Conservation (phyloP, 2,888 invertebrate genomes). For the Spodoptera littoralis region DNA sequence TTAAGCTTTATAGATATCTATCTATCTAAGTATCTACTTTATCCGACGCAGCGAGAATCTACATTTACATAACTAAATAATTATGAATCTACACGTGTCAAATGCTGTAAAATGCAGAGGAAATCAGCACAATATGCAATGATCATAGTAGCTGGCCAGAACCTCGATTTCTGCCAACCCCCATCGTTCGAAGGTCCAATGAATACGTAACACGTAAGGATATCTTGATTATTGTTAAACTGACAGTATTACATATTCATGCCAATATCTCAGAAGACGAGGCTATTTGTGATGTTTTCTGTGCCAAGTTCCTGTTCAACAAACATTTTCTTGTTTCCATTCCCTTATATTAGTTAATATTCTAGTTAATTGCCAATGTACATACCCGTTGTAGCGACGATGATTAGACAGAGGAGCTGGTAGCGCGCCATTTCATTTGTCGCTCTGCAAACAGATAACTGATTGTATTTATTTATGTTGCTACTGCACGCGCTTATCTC, state of each 20-base stretch:
- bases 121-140: too few species aligned
- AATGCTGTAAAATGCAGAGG: too few species aligned
- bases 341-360: conserved; percentile 6
- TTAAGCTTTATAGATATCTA: too few species aligned
- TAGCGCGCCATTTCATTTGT: conserved; percentile 76
- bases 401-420: conserved; percentile 72
- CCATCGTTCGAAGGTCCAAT: too few species aligned
- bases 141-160: too few species aligned
- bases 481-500: conserved; percentile 51
- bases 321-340: conserved; percentile 8
- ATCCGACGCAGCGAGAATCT: too few species aligned
- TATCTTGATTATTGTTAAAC: conserved; percentile 34
- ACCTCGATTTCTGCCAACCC: too few species aligned
- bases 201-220: neutral
- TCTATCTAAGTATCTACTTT: too few species aligned
- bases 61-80: too few species aligned
- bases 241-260: conserved; percentile 32
- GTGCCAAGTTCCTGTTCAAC: conserved; percentile 54
- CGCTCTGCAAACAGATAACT: conserved; percentile 67
- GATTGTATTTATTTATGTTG: conserved; percentile 46
- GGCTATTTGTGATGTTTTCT: conserved; percentile 39
- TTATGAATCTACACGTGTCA: too few species aligned
- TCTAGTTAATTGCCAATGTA: conserved; percentile 25
- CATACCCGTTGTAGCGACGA: conserved; percentile 74
- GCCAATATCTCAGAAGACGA: conserved; percentile 28